Base-by-base conservation (phyloP, 2,888 invertebrate genomes). In the Sinhomidia bicolor region DNA sequence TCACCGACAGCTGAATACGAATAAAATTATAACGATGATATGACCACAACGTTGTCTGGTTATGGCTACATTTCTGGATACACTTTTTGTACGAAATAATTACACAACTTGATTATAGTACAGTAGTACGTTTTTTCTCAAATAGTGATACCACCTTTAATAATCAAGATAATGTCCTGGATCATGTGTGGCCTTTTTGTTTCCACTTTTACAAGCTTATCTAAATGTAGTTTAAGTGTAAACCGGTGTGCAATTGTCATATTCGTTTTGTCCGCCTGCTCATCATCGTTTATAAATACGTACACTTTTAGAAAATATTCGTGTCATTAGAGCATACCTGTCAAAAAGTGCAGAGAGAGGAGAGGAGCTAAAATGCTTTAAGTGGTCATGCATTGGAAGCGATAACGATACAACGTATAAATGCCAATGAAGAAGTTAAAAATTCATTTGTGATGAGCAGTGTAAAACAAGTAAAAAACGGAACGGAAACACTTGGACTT, bases 201-300 rank as follows among this genome's bases (percentile, higher is more conserved):
- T 62, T 17, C 41, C 76, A 51, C 7, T 76, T 51, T 26, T 26
- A 36, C 23, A 26, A 54, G 62, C 76, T 89, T 74, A 80, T 85
- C 79, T 80, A 88, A 74, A n/a, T 17, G 54, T 80, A 23, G 51
- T 79, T 71, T 89, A 85, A 89, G 88, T 89, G 79, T 71, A 85
- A 89, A 88, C 41, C 54, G 44, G 41, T 88, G 88, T 88, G 88
- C 14, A 10, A 68, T 29, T 83, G 78, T 88, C 83, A 87, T 41
- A 36, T 6, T 81, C 10, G 32, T 71, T 12, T n/a, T 29, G 29
- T 32, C 20, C 6, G 44, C 47, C 17, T 23, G 36, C 14, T 57
- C 36, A 6, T n/a, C 54, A 68, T n/a, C 54, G 47, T 4, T 23
- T 17, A 36, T n/a, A 60, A 36, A 36, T 5, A 14, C 10, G 26